Evolutionary conservation across 2,797 vertebrate species (phyloP), one percentile per base, ranked within the genome.

Genomic region (Lates japonicus): DNA sequence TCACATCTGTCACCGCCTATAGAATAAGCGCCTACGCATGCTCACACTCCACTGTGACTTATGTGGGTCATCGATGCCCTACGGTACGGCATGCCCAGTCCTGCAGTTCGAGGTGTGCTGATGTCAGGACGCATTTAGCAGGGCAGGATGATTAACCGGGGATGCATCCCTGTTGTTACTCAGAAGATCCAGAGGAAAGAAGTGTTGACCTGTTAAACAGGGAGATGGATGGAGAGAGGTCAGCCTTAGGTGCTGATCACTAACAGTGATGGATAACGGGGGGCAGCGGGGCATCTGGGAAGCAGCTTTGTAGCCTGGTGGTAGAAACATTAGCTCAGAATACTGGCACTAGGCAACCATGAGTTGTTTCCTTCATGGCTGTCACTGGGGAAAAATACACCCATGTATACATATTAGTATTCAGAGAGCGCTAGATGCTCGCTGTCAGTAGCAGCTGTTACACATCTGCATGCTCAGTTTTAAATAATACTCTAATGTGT

Each of bases 31-130:
- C 77, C 75, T 81, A 58, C 52, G 79, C 84, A 81, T 83, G 84
- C 76, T 83, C 61, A 42, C 46, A 65, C 80, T 87, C 37, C 2
- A 57, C 70, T 78, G 82, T 79, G 90, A 91, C 84, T 89, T 87
- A 93, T 93, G 87, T 94, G 91, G 92, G 92, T 92, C 93, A 92
- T 63, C 5, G 54, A 80, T 90, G 89, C 92, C 93, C 94, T 80
- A 69, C 78, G 79, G 93, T 88, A 70, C 58, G 31, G 78, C 80
- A 11, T 84, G 91, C 84, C 85, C 85, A 5, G 88, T 85, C 81
- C 83, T 82, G 90, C 86, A 87, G 81, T 66, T 29, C 75, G 83
- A 92, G 92, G 93, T 93, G 91, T 84, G 83, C 81, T 74, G 59
- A 91, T 90, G 90, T 94, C 89, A 83, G 87, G 70, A 90, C 81